Evolutionary conservation across 2,888 invertebrate species (phyloP), one percentile per base, ranked within the genome.

Genomic region (Xylophagus ater): DNA sequence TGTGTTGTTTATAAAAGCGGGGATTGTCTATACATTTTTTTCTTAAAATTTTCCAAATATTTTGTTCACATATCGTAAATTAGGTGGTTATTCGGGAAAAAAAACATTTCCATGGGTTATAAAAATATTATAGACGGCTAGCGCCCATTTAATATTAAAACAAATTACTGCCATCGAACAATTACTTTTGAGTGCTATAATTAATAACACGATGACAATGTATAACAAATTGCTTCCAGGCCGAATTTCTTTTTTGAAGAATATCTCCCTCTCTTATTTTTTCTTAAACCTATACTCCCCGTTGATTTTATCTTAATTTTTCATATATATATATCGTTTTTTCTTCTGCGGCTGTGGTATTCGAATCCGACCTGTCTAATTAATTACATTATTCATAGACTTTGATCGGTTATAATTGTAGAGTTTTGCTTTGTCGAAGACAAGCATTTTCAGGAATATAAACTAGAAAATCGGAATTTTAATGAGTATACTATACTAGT

Each of bases 181-280:
- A 44, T 41, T 44, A 39, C 26, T 33, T 14, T 9, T 24, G 26
- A 39, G 34, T 31, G 25, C 14, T 39, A 29, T 42, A 46, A 46
- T 43, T 42, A 46, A 46, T 42, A 43, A 42, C 37, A 41, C 41
- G 46, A 43, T 43, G 46, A 46, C 46, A 46, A 46, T 40, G 42
- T 46, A 46, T 41, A 46, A 46, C 46, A 43, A 46, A 46, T 46
- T 44, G 37, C 37, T 37, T 19, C 13, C 4, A 29, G 25, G 20
- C 35, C 17, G 35, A 18, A 32, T 32, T 21, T 13, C 4, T 12
- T 14, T n/a, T 30, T 28, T 3, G 28, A 15, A 15, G 30, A 14
- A n/a, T n/a, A n/a, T 15, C 15, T 14, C 10, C 8, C 8, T 12
- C n/a, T 13, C n/a, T 28, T 10, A 10, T 12, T 28, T 28, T 28